Conservation (phyloP, 2,888 invertebrate species). For the Ophion ventricosus region DNA sequence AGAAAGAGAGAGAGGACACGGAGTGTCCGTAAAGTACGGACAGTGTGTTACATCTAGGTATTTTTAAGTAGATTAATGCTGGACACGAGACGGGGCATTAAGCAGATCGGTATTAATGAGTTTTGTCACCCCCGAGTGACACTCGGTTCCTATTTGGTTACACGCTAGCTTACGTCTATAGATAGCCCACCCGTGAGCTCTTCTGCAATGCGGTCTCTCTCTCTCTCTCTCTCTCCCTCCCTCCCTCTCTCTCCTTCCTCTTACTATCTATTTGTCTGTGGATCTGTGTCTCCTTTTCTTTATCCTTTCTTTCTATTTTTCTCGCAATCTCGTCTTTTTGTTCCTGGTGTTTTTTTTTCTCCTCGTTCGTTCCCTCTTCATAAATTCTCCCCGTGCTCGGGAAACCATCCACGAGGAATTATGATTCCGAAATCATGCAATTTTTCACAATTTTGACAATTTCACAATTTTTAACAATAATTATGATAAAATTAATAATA, state of each 20-base stretch:
- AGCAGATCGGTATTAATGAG: slow-evolving; percentile 83
- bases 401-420: too few relatives aligned
- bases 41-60: slow-evolving; percentile 69
- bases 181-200: slow-evolving; percentile 81
- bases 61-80: slow-evolving; percentile 82
- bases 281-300: slow-evolving; percentile 5
- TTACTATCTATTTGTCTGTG: not conserved
- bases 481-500: too few relatives aligned
- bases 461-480: too few relatives aligned
- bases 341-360: too few relatives aligned
- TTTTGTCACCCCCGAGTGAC: slow-evolving; percentile 82
- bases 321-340: too few relatives aligned
- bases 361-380: too few relatives aligned
- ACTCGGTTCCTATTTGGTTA: slow-evolving; percentile 81
- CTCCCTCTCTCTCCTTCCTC: not conserved
- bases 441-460: too few relatives aligned
- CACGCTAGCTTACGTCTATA: slow-evolving; percentile 79
- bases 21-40: slow-evolving; percentile 14
- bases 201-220: slow-evolving; percentile 59
- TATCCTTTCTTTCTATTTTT: too few relatives aligned
- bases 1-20: slow-evolving; percentile 12
- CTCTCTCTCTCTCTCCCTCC: slow-evolving; percentile 25
- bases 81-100: slow-evolving; percentile 81
- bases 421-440: too few relatives aligned
- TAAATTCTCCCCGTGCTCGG: too few relatives aligned